Evolutionary conservation across 2,888 invertebrate genomes (phyloP).

Genomic region (Rhagophthalmus giganteus): DNA sequence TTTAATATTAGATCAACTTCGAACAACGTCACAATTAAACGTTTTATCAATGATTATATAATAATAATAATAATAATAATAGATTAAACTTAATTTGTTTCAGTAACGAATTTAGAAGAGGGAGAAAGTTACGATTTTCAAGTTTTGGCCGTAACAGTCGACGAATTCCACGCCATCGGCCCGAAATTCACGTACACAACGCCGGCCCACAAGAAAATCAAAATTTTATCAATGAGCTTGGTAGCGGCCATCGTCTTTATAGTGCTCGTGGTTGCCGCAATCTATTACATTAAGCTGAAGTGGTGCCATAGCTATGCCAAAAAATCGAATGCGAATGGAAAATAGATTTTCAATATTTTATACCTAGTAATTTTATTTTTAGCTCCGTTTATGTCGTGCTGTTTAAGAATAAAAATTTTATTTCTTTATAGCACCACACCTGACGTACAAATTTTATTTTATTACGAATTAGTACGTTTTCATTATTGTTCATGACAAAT

Average conservation of each 20-base stretch:
- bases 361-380: no score
- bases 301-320: constrained; percentile 45
- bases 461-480: no score
- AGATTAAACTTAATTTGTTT: constrained; percentile 32
- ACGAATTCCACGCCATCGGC: constrained; percentile 65
- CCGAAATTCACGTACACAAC: constrained; percentile 67
- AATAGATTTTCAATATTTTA: no score
- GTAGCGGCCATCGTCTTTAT: constrained; percentile 71
- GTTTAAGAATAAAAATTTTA: no score
- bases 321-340: constrained; percentile 7
- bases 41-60: not conserved
- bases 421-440: no score
- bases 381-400: no score
- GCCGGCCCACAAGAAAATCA: constrained; percentile 71
- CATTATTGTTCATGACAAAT: no score
- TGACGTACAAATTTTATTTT: no score
- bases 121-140: constrained; percentile 75
- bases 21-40: no score
- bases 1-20: not conserved
- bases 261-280: constrained; percentile 65
- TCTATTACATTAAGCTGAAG: constrained; percentile 60
- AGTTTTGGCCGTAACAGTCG: constrained; percentile 67
- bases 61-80: not conserved
- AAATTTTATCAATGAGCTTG: constrained; percentile 71
- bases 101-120: constrained; percentile 72